Percentiles rank a stretch among this genome's conserved stretches.
Evolutionary conservation across 2,888 invertebrate genomes (phyloP).

Genomic region (Aproaerema taeniolella): DNA sequence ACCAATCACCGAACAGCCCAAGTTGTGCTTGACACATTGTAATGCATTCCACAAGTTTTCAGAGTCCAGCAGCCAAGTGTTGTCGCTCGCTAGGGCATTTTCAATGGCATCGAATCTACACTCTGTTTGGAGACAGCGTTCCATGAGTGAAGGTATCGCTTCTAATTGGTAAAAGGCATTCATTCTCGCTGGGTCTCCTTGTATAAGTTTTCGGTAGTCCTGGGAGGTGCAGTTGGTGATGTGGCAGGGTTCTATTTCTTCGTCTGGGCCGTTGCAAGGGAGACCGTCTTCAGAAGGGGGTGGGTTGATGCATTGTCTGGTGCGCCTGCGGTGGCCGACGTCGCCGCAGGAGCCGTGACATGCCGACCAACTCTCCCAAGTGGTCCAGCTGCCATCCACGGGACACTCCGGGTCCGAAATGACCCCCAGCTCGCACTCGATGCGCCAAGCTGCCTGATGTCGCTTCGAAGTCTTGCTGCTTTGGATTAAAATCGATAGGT

Average conservation of each 20-base stretch:
- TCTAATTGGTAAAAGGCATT: constrained; percentile 54
- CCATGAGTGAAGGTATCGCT: constrained; percentile 54
- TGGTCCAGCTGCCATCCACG: constrained; percentile 67
- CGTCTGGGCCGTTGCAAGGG: constrained; percentile 53
- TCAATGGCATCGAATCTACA: constrained; percentile 64
- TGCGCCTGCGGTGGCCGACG: constrained; percentile 51
- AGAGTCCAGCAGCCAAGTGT: constrained; percentile 57
- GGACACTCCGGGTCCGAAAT: constrained; percentile 57
- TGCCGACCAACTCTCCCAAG: constrained; percentile 63
- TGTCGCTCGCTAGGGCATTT: constrained; percentile 45
- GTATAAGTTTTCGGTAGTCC: constrained; percentile 51
- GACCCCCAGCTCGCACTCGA: constrained; percentile 62
- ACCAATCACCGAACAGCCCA: constrained; percentile 65
- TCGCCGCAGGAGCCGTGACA: constrained; percentile 69
- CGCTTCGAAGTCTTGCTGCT: constrained; percentile 44
- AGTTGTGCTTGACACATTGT: constrained; percentile 67
- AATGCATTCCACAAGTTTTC: constrained; percentile 68
- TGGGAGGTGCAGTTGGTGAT: constrained; percentile 54
- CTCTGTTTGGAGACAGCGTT: constrained; percentile 59
- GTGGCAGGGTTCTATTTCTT: constrained; percentile 56
- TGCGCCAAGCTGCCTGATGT: constrained; percentile 51
- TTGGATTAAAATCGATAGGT: constrained; percentile 18
- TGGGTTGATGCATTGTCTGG: constrained; percentile 62
- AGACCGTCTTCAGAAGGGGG: constrained; percentile 57
- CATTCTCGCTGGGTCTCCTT: constrained; percentile 45